These are phyloP conservation scores for Lithophane leautieri DNA, from an alignment of 2,888 invertebrate species.

Conservation along the genomic window DNA sequence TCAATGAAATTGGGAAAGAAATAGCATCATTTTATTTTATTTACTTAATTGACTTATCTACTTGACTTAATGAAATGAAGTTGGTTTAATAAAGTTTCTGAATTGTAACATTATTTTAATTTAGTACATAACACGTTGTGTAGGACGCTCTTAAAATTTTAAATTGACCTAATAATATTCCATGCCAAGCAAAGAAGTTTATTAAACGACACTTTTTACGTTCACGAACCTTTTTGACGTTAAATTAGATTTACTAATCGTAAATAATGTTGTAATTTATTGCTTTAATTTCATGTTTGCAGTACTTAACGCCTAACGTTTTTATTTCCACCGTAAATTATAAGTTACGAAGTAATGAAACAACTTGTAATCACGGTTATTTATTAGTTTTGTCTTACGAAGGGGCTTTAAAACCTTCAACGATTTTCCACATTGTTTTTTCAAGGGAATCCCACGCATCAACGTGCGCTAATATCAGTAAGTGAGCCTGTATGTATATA, in stretches of 20 bases:
- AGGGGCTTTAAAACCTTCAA: neutral
- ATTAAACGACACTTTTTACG: conserved; percentile 66
- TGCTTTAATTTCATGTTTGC: conserved; percentile 58
- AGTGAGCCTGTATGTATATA: conserved; percentile 73
- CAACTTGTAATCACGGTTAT: conserved; percentile 56
- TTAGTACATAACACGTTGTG: neutral
- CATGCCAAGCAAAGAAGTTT: conserved; percentile 63
- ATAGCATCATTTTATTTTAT: neutral
- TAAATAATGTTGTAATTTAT: conserved; percentile 61
- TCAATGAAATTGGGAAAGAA: neutral
- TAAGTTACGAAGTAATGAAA: conserved; percentile 59
- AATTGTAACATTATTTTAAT: neutral
- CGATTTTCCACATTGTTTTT: conserved; percentile 10
- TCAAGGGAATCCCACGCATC: conserved; percentile 44
- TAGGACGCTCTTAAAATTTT: no score
- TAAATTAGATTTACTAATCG: conserved; percentile 58
- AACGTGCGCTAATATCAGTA: conserved; percentile 74
- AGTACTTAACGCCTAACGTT: conserved; percentile 56
- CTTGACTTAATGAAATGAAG: neutral
- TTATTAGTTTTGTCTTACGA: conserved; percentile 47
- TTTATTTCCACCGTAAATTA: conserved; percentile 60
- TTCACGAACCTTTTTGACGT: conserved; percentile 54
- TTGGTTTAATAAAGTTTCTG: neutral
- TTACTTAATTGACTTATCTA: no score
- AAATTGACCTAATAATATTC: conserved; percentile 61